phyloP scores from a whole-genome alignment of 2,113 vertebrate genomes.

The Craseonycteris thonglongyai region DNA sequence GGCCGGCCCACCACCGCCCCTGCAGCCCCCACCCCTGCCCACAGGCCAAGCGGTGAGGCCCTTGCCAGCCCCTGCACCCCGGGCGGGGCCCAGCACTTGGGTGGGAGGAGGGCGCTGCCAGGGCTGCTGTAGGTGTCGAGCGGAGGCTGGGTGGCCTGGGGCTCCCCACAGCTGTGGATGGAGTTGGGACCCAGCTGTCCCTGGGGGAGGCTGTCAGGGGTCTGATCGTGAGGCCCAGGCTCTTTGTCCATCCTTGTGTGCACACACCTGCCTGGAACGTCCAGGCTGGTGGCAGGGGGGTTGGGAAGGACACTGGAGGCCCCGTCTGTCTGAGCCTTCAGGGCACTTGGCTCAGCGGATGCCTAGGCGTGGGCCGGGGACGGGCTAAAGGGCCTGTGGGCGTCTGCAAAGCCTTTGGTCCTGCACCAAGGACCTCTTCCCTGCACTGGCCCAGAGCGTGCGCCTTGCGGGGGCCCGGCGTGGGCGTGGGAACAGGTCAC shows the following conservation, averaged over 20 bases:
- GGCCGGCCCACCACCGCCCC: slow-evolving; percentile 84
- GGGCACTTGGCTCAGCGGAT: not conserved
- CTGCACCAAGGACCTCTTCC: slow-evolving; percentile 88
- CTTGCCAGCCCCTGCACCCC: not conserved
- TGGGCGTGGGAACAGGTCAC: slow-evolving; percentile 86
- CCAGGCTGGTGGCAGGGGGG: not conserved
- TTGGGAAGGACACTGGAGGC: not conserved
- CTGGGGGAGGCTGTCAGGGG: too few species aligned
- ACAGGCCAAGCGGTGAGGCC: slow-evolving; percentile 84
- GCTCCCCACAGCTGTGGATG: not conserved
- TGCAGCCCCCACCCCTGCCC: slow-evolving; percentile 91
- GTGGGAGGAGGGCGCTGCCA: not conserved
- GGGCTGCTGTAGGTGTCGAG: not conserved
- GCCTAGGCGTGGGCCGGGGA: not conserved
- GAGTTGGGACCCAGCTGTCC: not conserved
- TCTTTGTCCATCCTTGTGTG: not conserved
- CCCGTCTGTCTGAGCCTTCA: not conserved
- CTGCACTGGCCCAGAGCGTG: slow-evolving; percentile 84
- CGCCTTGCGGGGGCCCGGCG: slow-evolving; percentile 70
- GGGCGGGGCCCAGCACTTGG: not conserved
- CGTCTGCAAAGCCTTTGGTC: slow-evolving; percentile 79
- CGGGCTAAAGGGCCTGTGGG: slow-evolving; percentile 1
- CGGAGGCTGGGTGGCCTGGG: not conserved
- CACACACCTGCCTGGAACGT: not conserved
- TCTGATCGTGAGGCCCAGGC: not conserved